These are phyloP conservation scores for Charadrius vociferus DNA, from an alignment of 2,113 vertebrate genomes.

Conservation along the genomic window DNA sequence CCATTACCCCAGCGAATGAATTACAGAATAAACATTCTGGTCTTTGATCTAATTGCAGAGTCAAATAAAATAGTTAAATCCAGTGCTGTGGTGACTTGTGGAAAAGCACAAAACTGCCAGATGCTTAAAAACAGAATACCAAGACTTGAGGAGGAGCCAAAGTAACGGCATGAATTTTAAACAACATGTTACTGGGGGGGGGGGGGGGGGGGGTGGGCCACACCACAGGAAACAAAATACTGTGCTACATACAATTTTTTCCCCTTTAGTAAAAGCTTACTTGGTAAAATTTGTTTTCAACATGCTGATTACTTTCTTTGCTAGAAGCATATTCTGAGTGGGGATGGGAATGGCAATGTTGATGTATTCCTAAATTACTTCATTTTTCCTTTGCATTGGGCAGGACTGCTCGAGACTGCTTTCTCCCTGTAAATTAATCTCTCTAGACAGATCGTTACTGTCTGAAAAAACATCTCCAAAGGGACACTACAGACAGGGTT, in stretches of 20 bases:
- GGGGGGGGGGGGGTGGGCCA: no score
- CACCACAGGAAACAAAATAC: no score
- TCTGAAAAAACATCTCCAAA: background rate
- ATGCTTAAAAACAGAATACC: background rate
- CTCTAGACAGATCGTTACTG: background rate
- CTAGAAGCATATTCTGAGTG: background rate
- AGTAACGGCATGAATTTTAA: background rate
- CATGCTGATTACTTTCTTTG: background rate
- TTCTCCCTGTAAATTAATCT: background rate
- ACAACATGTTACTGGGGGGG: background rate
- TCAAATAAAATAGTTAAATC: background rate
- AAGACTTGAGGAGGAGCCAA: background rate
- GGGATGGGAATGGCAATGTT: background rate
- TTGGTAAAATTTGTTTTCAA: background rate
- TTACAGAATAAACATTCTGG: background rate
- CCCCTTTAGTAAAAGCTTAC: background rate
- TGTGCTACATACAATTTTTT: background rate
- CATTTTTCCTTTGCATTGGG: background rate
- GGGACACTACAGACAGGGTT: background rate
- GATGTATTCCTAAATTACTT: background rate
- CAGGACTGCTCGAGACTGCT: background rate
- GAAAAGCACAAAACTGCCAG: background rate
- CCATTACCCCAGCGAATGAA: background rate
- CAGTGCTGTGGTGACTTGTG: background rate
- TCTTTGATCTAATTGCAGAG: background rate